Conservation (phyloP, 2,797 vertebrate species). For the Pyrocephalus nanus region DNA sequence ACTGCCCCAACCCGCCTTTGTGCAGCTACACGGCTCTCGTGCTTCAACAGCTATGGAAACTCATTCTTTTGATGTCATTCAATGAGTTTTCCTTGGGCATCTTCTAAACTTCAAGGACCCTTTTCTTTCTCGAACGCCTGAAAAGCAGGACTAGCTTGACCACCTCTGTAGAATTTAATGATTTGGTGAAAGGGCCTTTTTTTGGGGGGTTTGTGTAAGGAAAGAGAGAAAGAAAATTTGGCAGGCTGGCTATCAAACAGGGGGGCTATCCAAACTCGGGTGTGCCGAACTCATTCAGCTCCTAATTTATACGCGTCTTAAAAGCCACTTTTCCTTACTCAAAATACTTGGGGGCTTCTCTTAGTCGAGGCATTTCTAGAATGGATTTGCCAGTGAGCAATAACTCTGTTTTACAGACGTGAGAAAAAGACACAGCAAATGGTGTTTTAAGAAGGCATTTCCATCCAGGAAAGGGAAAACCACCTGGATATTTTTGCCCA, state of each 20-base stretch:
- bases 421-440: not conserved
- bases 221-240: slow-evolving; percentile 68
- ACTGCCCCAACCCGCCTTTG: slow-evolving; percentile 79
- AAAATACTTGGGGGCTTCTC: not conserved
- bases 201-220: slow-evolving; percentile 40
- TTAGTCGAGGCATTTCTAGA: not conserved
- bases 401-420: not conserved
- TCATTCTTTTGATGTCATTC: slow-evolving; percentile 86
- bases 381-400: not conserved
- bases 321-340: not conserved
- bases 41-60: slow-evolving; percentile 84
- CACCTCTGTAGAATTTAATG: slow-evolving; percentile 85
- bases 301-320: slow-evolving; percentile 21
- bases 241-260: slow-evolving; percentile 59
- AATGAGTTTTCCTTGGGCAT: slow-evolving; percentile 84
- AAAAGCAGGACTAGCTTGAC: slow-evolving; percentile 82
- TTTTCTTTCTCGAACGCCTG: slow-evolving; percentile 79
- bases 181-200: slow-evolving; percentile 80
- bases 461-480: not conserved
- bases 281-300: slow-evolving; percentile 17
- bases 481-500: not conserved
- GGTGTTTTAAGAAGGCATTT: not conserved
- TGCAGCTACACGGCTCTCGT: slow-evolving; percentile 81
- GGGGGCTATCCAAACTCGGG: slow-evolving; percentile 35
- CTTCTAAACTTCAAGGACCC: slow-evolving; percentile 86